These are phyloP conservation scores for Aphelenchoides fujianensis DNA, from an alignment of 1,140 invertebrate genomes.

Conservation along the genomic window DNA sequence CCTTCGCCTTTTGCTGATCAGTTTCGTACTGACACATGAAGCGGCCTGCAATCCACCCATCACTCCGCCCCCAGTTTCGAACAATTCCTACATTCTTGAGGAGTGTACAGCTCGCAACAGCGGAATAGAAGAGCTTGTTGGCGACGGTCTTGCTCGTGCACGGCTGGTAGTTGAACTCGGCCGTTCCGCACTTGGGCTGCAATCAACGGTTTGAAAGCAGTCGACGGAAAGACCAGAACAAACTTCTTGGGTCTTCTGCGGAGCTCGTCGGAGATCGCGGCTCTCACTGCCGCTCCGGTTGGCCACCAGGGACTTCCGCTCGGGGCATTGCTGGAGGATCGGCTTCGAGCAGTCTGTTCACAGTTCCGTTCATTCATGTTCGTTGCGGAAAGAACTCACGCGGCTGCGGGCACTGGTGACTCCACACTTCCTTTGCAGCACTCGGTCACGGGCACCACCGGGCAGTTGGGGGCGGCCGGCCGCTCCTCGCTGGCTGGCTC, in stretches of 20 bases:
- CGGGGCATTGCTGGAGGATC: slow-evolving; percentile 26
- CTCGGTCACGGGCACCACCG: slow-evolving; percentile 18
- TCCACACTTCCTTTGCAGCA: slow-evolving; percentile 27
- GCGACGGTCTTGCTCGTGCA: slow-evolving; percentile 32
- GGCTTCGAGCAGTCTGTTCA: slow-evolving; percentile 36
- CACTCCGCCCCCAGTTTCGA: no score
- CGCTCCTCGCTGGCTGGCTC: neutral
- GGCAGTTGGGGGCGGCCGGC: slow-evolving; percentile 9
- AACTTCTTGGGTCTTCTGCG: slow-evolving; percentile 26
- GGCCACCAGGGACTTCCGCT: slow-evolving; percentile 24
- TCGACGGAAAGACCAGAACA: neutral
- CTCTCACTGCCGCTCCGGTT: slow-evolving; percentile 5
- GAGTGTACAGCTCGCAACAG: slow-evolving; percentile 35
- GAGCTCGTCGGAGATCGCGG: slow-evolving; percentile 26
- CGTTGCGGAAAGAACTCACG: no score
- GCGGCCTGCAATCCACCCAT: neutral
- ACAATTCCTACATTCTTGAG: slow-evolving; percentile 30
- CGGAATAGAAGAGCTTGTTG: slow-evolving; percentile 31
- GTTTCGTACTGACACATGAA: slow-evolving; percentile 38
- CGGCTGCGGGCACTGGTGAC: slow-evolving; percentile 22
- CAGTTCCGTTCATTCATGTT: no score
- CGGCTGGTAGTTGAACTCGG: slow-evolving; percentile 31
- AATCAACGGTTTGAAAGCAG: slow-evolving; percentile 22
- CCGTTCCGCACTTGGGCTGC: slow-evolving; percentile 35
- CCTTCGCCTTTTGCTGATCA: slow-evolving; percentile 31